Conservation (phyloP, 1,140 invertebrate genomes). For the Hermatobates lingyangjiaoensis region DNA sequence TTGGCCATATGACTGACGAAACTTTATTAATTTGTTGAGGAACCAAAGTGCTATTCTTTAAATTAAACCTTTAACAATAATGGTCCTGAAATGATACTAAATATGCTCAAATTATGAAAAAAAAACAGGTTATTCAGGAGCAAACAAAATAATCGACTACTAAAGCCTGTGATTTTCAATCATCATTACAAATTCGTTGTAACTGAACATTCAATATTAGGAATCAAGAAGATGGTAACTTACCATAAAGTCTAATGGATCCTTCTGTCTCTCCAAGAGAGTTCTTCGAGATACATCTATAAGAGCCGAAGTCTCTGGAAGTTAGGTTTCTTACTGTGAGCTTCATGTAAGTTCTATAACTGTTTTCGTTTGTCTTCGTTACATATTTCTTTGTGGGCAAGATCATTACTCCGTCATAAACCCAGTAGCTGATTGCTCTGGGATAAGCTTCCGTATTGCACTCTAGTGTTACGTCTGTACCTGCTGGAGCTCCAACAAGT, state of each 20-base stretch:
- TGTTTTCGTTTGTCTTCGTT: conserved; percentile 55
- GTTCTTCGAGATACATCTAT: conserved; percentile 79
- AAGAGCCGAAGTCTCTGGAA: conserved; percentile 59
- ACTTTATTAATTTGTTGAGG: too few relatives aligned
- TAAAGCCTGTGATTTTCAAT: too few relatives aligned
- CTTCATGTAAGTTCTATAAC: conserved; percentile 68
- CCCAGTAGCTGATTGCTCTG: conserved; percentile 81
- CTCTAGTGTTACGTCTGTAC: conserved; percentile 77
- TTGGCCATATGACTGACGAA: too few relatives aligned
- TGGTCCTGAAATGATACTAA: too few relatives aligned
- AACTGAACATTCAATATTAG: too few relatives aligned
- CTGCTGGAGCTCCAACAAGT: conserved; percentile 68
- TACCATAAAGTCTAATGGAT: conserved; percentile 79
- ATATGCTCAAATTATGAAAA: too few relatives aligned
- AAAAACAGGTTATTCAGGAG: too few relatives aligned
- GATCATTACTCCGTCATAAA: conserved; percentile 66
- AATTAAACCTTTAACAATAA: too few relatives aligned
- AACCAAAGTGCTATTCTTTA: too few relatives aligned
- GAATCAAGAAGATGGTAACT: too few relatives aligned
- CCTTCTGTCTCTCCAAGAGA: conserved; percentile 84
- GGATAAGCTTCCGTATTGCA: conserved; percentile 87
- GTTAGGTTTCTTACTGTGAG: conserved; percentile 62
- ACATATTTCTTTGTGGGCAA: conserved; percentile 58
- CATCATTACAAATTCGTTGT: too few relatives aligned
- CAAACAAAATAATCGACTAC: too few relatives aligned